Evolutionary conservation across 2,888 invertebrate species (phyloP), one percentile per base, ranked within the genome.

Genomic region (Augochlorella aurata): DNA sequence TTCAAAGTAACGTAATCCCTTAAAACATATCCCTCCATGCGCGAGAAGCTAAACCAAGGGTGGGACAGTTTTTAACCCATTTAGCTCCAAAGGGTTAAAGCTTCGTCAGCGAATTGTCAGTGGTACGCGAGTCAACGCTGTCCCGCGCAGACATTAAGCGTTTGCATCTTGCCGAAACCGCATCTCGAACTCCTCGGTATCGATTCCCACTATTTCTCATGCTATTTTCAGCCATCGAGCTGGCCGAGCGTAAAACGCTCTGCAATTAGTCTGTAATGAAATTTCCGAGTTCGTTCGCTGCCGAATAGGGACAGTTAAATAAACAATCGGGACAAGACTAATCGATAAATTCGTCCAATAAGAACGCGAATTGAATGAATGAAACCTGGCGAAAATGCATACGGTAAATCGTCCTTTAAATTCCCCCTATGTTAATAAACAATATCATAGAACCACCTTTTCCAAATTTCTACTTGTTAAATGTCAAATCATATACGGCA

Each of bases 191-290:
- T 50, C 29, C 29, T 45, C 21, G 45, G 68, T 50, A 50, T 68
- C 68, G 68, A 68, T 68, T 68, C 29, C 49, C 68, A 29, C 68
- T 29, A 49, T 68, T 29, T 49, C 68, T 50, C 29, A n/a, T 50
- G 68, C 68, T 68, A 68, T 68, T 68, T 68, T 29, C 29, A 68
- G 68, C 49, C 29, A 49, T 49, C 29, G 29, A 38, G 38, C 18
- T 16, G 18, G 18, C 18, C 49, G 67, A 24, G 16, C 29, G 24
- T 29, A 2, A 68, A 49, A 68, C 29, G 29, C 29, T 49, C 67
- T 68, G 18, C 67, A 24, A 49, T 68, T 49, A 68, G 18, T 38
- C 10, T 38, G 10, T 50, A 50, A 24, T 29, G 24, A 68, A 68
- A 68, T 68, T 68, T 68, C 12, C 18, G 49, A 68, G 68, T 29